Evolutionary conservation across 2,113 vertebrate genomes (phyloP), one percentile per base, ranked within the genome.

Genomic region (Aphelocoma coerulescens): DNA sequence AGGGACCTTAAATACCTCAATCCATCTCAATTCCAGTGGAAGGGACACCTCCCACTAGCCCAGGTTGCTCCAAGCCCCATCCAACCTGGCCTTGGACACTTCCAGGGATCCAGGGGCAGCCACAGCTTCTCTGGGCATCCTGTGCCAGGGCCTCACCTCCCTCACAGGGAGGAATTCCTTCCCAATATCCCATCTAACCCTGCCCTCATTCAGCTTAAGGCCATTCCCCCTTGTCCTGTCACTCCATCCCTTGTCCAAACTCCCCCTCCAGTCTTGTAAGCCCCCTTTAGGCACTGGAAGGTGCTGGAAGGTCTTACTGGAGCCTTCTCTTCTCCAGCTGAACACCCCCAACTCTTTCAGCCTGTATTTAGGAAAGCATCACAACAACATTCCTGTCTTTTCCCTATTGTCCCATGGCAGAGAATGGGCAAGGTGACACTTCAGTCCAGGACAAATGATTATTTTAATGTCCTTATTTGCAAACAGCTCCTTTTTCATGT

Each of bases 1-100:
- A 55, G 12, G 10, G 4, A 35, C 28, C 11, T 67, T 46, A 30
- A 30, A 68, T 13, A 22, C 12, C 48, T 61, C 30, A 16, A 0
- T 11, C 18, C 32, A 26, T 12, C 35, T 18, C 58, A 59, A 37
- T 26, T 37, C 23, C 58, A 59, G n/a, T 37, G 23, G 16, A 17
- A 61, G 28, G 39, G 16, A 46, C 78, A 48, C 1, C 2, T 82
- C 0, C 30, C 46, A 48, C 13, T 2, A 1, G 0, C 28, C 54
- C 62, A 48, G 46, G 7, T 0, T 0, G 16, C 11, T 68, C 65
- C 48, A 46, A 78, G 28, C 23, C 12, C 23, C 0, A 0, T 44
- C 54, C 52, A 81, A 0, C 13, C 16, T 39, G 61, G 23, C 44
- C 39, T 59, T 52, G 61, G 28, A 2, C 39, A 46, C 33, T 67